These are phyloP conservation scores for Schizopygopsis pylzovi DNA, from an alignment of 2,797 vertebrate species.

Conservation along the genomic window DNA sequence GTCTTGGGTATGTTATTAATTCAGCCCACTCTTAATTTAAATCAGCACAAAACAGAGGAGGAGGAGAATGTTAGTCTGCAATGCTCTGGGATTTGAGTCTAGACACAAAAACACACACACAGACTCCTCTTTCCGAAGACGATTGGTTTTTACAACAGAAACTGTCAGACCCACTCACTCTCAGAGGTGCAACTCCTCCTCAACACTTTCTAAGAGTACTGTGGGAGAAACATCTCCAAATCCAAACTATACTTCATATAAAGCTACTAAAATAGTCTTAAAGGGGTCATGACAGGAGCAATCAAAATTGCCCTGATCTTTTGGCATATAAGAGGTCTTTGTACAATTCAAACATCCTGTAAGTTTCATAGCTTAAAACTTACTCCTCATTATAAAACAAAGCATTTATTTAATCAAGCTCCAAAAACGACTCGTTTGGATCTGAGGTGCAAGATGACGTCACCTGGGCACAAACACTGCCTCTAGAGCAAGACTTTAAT, in stretches of 20 bases:
- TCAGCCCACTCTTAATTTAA: constrained; percentile 55
- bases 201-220: constrained; percentile 40
- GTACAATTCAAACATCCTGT: neutral
- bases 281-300: neutral
- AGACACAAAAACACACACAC: constrained; percentile 33
- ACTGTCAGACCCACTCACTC: constrained; percentile 57
- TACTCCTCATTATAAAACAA: neutral
- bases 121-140: constrained; percentile 56
- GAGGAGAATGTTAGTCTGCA: constrained; percentile 45
- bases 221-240: constrained; percentile 21
- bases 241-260: neutral
- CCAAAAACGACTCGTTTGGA: no score
- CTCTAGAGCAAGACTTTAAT: no score
- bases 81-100: constrained; percentile 25
- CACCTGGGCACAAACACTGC: no score
- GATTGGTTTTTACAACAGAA: constrained; percentile 50
- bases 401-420: neutral
- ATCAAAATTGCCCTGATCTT: neutral
- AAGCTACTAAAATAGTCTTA: neutral
- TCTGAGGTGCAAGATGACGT: no score
- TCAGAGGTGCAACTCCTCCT: constrained; percentile 34
- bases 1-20: constrained; percentile 53
- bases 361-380: neutral
- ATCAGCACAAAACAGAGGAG: constrained; percentile 50
- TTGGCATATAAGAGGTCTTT: neutral